These are phyloP conservation scores for zebrafish (Danio rerio) DNA, from an alignment of 2,113 vertebrate species.

Conservation along the genomic window GRCz12tu NC_133194.1:30725001-30725500, in stretches of 20 bases:
- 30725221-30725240: constrained; percentile 6
- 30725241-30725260: neutral
- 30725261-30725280: neutral
- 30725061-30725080: too few relatives aligned
- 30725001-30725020: too few relatives aligned
- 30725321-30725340: neutral
- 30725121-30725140: neutral
- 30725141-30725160: neutral
- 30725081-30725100: too few relatives aligned
- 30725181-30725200: neutral
- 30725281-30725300: neutral
- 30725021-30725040: too few relatives aligned
- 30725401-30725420: neutral
- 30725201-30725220: constrained; percentile 20
- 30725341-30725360: neutral
- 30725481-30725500: neutral
- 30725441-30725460: neutral
- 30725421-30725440: neutral
- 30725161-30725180: neutral
- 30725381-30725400: neutral
- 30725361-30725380: neutral
- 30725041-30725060: too few relatives aligned
- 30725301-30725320: neutral
- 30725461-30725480: neutral
- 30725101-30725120: too few relatives aligned